These are phyloP conservation scores for Paedocypris sp. DNA, from an alignment of 2,113 vertebrate genomes.

Conservation along the genomic window DNA sequence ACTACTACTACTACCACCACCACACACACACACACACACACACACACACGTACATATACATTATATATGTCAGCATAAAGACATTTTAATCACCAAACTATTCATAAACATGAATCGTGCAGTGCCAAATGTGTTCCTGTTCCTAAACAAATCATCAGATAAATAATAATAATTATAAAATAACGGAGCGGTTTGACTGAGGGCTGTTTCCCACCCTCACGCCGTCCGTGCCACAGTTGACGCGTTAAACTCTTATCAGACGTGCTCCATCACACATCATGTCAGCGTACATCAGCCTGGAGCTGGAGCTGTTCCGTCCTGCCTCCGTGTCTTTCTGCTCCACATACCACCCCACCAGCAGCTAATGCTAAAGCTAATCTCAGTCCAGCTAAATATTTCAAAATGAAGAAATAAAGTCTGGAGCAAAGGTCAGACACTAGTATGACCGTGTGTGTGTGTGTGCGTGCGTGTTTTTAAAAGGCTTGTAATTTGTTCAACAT, in stretches of 20 bases:
- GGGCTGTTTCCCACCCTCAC: not conserved
- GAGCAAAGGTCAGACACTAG: not conserved
- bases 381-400: not conserved
- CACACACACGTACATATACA: no score
- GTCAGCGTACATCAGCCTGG: conserved; percentile 24
- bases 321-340: conserved; percentile 13
- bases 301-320: conserved; percentile 27
- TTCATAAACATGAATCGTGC: no score
- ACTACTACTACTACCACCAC: no score
- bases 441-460: no score
- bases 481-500: conserved; percentile 1
- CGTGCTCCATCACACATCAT: conserved; percentile 15
- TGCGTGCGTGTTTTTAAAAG: conserved; percentile 14
- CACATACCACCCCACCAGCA: not conserved
- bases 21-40: no score
- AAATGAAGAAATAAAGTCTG: not conserved
- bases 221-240: not conserved
- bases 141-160: not conserved
- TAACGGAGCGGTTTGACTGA: not conserved
- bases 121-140: no score
- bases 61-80: no score
- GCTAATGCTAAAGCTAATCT: not conserved
- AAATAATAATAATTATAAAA: no score
- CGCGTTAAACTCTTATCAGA: conserved; percentile 20
- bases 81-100: no score